Conservation (phyloP, 2,797 vertebrate species). For the Australoheros facetus region DNA sequence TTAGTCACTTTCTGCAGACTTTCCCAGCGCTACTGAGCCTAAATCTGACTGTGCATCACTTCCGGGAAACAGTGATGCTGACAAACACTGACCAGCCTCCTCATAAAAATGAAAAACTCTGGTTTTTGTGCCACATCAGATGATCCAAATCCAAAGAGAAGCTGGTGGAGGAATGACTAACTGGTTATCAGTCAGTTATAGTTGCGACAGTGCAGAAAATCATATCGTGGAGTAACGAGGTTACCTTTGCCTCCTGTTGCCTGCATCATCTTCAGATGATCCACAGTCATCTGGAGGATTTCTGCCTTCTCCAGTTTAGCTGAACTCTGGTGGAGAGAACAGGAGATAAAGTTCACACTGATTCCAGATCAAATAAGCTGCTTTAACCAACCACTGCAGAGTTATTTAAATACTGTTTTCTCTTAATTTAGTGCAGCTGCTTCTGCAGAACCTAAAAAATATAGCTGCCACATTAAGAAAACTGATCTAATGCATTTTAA, state of each 20-base stretch:
- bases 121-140: neutral
- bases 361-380: neutral
- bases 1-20: neutral
- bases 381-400: neutral
- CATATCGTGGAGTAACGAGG: conserved; percentile 3
- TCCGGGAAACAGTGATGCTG: neutral
- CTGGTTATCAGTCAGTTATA: neutral
- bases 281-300: conserved; percentile 97
- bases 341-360: neutral
- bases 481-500: neutral
- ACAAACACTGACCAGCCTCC: neutral
- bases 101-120: neutral
- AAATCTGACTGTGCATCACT: neutral
- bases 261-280: conserved; percentile 97
- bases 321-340: conserved; percentile 84
- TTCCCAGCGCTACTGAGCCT: neutral
- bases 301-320: conserved; percentile 97
- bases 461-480: neutral
- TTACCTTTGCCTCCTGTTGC: conserved; percentile 93
- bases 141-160: neutral
- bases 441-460: neutral
- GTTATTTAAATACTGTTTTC: neutral
- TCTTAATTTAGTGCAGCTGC: neutral
- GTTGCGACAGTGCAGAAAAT: neutral
- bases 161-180: too few species aligned